A percentile compares a stretch with the other conserved stretches of the same genome.
Evolutionary conservation across 2,113 vertebrate species (phyloP).

Genomic region (Phrynosoma platyrhinos): DNA sequence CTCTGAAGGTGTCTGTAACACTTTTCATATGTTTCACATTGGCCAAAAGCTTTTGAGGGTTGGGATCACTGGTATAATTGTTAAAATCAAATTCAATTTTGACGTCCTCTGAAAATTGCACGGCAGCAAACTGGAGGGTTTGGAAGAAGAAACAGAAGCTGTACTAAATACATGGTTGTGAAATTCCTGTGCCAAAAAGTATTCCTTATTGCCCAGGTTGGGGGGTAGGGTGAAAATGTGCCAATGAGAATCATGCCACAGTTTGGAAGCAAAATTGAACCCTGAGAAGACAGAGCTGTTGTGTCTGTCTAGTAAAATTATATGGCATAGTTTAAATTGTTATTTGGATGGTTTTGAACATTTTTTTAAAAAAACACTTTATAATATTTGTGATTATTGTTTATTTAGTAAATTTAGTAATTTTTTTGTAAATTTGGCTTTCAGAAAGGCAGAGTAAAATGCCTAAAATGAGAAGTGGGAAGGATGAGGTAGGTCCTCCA

Average conservation of each 20-base stretch:
- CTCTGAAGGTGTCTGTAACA: constrained; percentile 78
- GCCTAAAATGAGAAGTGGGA: too few relatives aligned
- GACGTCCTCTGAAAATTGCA: constrained; percentile 68
- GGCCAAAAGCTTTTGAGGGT: constrained; percentile 58
- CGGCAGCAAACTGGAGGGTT: constrained; percentile 82
- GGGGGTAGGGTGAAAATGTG: not conserved
- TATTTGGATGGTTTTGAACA: too few relatives aligned
- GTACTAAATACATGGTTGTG: not conserved
- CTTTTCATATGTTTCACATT: not conserved
- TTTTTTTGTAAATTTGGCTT: too few relatives aligned
- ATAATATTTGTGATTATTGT: too few relatives aligned
- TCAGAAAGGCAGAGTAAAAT: too few relatives aligned
- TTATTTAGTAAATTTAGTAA: too few relatives aligned
- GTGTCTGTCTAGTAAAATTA: too few relatives aligned
- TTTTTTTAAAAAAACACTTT: too few relatives aligned
- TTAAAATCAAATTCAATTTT: constrained; percentile 79
- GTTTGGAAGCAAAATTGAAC: not conserved
- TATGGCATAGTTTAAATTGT: too few relatives aligned
- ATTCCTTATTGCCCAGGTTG: not conserved
- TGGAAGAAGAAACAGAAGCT: not conserved
- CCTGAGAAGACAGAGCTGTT: not conserved
- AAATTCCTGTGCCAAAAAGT: not conserved
- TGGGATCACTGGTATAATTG: constrained; percentile 54
- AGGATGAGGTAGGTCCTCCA: too few relatives aligned
- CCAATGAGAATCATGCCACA: not conserved